Base-by-base conservation (phyloP, 1,140 invertebrate species). In the Drosophila murphyi region DNA sequence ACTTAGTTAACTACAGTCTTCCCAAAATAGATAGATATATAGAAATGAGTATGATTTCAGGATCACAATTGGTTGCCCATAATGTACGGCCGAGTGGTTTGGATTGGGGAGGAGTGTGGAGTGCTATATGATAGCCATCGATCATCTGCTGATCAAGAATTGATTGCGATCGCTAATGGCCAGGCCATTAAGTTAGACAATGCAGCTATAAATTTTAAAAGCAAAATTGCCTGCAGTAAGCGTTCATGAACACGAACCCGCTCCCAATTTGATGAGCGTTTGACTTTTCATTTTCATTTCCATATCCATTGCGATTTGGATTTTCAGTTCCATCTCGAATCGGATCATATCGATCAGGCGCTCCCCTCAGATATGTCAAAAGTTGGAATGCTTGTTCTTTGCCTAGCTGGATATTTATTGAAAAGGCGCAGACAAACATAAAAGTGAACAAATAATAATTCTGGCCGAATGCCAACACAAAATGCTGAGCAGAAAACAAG, bases 401-500 rank as follows among this genome's bases (percentile, higher is more conserved):
- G 52, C 56, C 55, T 45, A 59, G 50, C 77, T 88, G 82, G 73
- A 89, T 88, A 88, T 87, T 83, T 83, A 85, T 89, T 89, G 83
- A 86, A 90, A 90, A 87, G 73, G 78, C 81, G 76, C 81, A 90
- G 86, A 89, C 81, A 89, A 87, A 87, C 83, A 88, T 89, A 82
- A 90, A 90, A 88, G 80, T 89, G 88, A 89, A 90, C 67, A 73
- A 73, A 86, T 90, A 87, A 90, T 87, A 89, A 89, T 88, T 89
- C 85, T 88, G 85, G 85, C 85, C 86, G 69, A 76, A 56, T 89
- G 85, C 85, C 85, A 88, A 59, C 62, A 82, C 80, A 76, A 68
- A 87, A 82, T 86, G 68, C 68, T 67, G 67, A 61, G 29, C 65
- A 56, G 50, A 55, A 60, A 60, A 47, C 31, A 37, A 50, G 7